Evolutionary conservation across 2,888 invertebrate species (phyloP), one percentile per base, ranked within the genome.

Genomic region (Salticus scenicus): DNA sequence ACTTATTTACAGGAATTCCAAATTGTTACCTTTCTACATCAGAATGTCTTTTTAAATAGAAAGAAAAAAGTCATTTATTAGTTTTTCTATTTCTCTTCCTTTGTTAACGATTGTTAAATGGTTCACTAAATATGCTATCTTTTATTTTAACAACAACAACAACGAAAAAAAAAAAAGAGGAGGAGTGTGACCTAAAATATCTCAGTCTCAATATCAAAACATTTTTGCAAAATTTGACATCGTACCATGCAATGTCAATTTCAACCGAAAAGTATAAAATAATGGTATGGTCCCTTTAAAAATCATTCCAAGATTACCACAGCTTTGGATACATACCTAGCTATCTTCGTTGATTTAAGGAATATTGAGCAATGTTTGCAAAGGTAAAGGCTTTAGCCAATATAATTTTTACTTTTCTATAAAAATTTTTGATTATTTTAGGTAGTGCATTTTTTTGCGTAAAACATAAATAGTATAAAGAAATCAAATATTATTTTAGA

Each of bases 181-280:
- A 30, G 66, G 31, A 33, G 67, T 27, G 20, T 67, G 67, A 67
- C 67, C 67, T 24, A 31, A 31, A 67, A 67, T 67, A 14, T 20
- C 37, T 7, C 67, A 67, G n/a, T 57, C 24, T 47, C 42, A 47
- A 1, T 57, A 57, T 24, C 57, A 57, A 57, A 12, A 24, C 24
- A 24, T 24, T 67, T 33, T 37, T 33, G 67, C 27, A 67, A 31
- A 20, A 57, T 57, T 20, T 57, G 57, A 67, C 20, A n/a, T 20
- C 67, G 67, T 67, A 33, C 67, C 67, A 33, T 20, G 67, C 37
- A 12, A 33, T 67, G 28, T 37, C 67, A 67, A 67, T 30, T 33
- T 33, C 0, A 67, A 7, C 10, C 4, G 8, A 67, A 67, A 33
- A 12, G 12, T 67, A 67, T 67, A 67, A 20, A 67, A 67, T 10